These are phyloP conservation scores for Zaprionus ornatus DNA, from an alignment of 1,140 invertebrate genomes.

Conservation along the genomic window DNA sequence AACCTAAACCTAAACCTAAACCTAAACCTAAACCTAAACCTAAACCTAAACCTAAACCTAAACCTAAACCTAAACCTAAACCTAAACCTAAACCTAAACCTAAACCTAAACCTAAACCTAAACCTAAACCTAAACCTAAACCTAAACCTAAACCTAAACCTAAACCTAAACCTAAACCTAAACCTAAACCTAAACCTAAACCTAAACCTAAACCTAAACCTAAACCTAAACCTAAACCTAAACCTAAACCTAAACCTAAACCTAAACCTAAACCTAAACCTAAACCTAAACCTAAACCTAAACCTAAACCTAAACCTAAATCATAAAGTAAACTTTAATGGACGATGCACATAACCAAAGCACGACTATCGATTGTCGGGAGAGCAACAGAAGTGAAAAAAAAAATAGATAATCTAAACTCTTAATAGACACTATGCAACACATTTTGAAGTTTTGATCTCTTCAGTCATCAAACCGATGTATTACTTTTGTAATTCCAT, in stretches of 20 bases:
- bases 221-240: background rate
- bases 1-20: background rate
- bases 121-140: no score
- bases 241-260: background rate
- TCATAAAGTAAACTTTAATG: background rate
- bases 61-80: background rate
- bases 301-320: background rate
- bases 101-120: background rate
- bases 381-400: background rate
- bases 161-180: no score
- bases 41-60: background rate
- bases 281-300: no score
- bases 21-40: no score
- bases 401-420: background rate
- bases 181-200: background rate
- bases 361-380: background rate
- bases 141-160: background rate
- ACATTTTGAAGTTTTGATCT: background rate
- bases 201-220: background rate
- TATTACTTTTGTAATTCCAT: background rate
- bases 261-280: background rate
- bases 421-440: background rate
- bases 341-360: slow-evolving; percentile 1
- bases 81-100: background rate
- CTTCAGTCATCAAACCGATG: background rate